phyloP scores from a whole-genome alignment of 2,888 invertebrate genomes.

The Proisotoma minuta region DNA sequence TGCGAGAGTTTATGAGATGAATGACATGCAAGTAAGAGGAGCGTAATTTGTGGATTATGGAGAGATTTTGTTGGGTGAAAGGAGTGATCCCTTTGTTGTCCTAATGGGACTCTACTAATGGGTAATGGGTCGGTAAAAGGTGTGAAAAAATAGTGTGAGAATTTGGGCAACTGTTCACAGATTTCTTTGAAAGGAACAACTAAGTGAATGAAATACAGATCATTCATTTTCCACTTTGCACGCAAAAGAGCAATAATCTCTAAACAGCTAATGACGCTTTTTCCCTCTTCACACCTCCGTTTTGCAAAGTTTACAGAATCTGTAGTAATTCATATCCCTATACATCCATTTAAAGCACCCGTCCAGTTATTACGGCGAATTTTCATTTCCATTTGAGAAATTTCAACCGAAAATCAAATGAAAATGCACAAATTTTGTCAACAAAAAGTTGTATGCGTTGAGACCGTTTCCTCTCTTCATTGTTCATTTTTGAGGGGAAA shows the following conservation, averaged over 20 bases:
- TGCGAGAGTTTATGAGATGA: too few species aligned
- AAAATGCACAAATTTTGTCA: too few species aligned
- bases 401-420: too few species aligned
- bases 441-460: background rate
- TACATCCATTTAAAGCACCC: too few species aligned
- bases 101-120: conserved; percentile 9
- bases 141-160: conserved; percentile 17
- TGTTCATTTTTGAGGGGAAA: background rate
- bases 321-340: too few species aligned
- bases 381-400: too few species aligned
- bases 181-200: conserved; percentile 2
- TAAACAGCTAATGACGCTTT: conserved; percentile 31
- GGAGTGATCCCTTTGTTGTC: conserved; percentile 12
- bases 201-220: conserved; percentile 15
- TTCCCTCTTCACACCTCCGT: conserved; percentile 18
- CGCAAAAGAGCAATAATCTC: conserved; percentile 45
- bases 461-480: too few species aligned
- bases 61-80: conserved; percentile 15
- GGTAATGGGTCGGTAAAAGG: conserved; percentile 10
- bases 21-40: background rate
- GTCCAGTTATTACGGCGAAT: too few species aligned
- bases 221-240: conserved; percentile 22
- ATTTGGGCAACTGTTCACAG: conserved; percentile 19
- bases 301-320: too few species aligned
- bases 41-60: conserved; percentile 10